Percentiles rank a stretch among this genome's conserved stretches.
phyloP scores from a whole-genome alignment of 1,140 invertebrate genomes.

The Aricia agestis region DNA sequence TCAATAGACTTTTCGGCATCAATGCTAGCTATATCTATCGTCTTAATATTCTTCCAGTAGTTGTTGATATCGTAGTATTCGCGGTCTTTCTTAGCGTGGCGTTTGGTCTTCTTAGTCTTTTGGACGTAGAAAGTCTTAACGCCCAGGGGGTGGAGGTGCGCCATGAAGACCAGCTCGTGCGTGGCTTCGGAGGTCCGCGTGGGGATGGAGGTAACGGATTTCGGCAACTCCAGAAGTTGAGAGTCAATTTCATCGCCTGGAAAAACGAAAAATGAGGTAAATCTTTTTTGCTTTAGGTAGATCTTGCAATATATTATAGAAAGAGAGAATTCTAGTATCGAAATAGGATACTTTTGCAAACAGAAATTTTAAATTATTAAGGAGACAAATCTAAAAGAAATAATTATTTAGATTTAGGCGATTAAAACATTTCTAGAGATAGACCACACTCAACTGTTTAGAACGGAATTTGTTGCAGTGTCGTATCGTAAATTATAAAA shows the following conservation, averaged over 20 bases:
- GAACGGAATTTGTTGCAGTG: too few relatives aligned
- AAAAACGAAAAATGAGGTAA: slow-evolving; percentile 22
- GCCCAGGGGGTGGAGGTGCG: slow-evolving; percentile 79
- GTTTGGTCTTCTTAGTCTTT: slow-evolving; percentile 35
- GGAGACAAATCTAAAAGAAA: too few relatives aligned
- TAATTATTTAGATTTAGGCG: too few relatives aligned
- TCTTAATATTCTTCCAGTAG: slow-evolving; percentile 40
- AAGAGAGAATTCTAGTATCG: too few relatives aligned
- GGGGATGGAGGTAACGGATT: slow-evolving; percentile 77
- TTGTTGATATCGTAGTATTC: slow-evolving; percentile 44
- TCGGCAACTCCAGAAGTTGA: slow-evolving; percentile 80
- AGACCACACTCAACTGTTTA: too few relatives aligned
- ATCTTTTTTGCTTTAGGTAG: too few relatives aligned
- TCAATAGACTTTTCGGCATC: slow-evolving; percentile 19
- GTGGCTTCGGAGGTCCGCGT: slow-evolving; percentile 78
- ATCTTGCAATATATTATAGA: too few relatives aligned
- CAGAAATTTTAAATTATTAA: too few relatives aligned
- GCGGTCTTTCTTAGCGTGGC: slow-evolving; percentile 29
- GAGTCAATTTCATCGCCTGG: slow-evolving; percentile 49
- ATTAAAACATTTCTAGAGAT: too few relatives aligned
- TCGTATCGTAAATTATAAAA: too few relatives aligned
- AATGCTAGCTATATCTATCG: slow-evolving; percentile 13
- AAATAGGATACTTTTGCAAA: too few relatives aligned
- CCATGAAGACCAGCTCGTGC: slow-evolving; percentile 81
- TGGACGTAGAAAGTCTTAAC: slow-evolving; percentile 78